A percentile compares a stretch with the other conserved stretches of the same genome.
phyloP scores from a whole-genome alignment of 1,140 invertebrate genomes.

The Bombus pascuorum region DNA sequence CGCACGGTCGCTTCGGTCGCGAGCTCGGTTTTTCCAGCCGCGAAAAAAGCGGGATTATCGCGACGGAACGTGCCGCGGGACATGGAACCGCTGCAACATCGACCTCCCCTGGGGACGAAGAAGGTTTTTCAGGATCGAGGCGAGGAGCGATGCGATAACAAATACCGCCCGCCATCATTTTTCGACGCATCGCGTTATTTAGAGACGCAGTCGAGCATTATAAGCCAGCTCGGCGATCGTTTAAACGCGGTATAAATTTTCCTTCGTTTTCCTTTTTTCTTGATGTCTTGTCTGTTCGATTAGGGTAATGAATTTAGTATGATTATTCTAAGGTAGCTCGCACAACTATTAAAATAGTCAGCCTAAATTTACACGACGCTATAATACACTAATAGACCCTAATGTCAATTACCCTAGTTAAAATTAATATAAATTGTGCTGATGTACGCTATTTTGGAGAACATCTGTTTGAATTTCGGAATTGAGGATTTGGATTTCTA shows the following conservation, averaged over 20 bases:
- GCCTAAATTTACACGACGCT: no score
- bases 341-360: no score
- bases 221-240: neutral
- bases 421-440: no score
- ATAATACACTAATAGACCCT: rapidly evolving
- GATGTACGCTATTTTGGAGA: no score
- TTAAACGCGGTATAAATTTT: neutral
- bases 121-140: conserved; percentile 13
- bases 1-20: neutral
- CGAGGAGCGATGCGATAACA: neutral
- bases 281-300: rapidly evolving
- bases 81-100: neutral
- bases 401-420: no score
- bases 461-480: no score
- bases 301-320: neutral
- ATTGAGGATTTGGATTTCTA: no score
- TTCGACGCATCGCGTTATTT: neutral
- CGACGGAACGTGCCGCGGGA: neutral
- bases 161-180: neutral
- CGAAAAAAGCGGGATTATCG: conserved; percentile 19
- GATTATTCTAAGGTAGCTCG: neutral
- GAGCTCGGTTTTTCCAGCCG: neutral
- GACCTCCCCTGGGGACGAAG: neutral
- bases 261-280: no score
- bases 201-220: neutral